Conservation (phyloP, 37 sponge, comb jelly and placozoan genomes). For the Tethya wilhelma region DNA sequence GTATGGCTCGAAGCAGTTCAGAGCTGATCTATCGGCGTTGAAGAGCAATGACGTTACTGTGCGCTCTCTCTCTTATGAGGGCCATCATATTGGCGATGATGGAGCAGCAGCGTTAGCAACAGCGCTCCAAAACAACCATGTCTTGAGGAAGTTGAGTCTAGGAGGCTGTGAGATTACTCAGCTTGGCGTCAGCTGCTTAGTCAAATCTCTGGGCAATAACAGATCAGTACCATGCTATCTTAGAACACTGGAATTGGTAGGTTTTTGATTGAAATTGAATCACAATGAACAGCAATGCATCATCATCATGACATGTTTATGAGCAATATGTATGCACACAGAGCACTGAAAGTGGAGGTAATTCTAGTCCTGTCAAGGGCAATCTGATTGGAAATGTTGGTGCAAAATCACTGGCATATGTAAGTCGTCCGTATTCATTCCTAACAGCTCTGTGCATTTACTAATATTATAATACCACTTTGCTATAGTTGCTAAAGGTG, state of each 20-base stretch:
- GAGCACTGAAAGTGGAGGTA: too few species aligned
- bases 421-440: slow-evolving; percentile 18
- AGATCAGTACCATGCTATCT: slow-evolving; percentile 16
- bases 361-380: slow-evolving; percentile 16
- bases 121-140: slow-evolving; percentile 35
- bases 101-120: slow-evolving; percentile 20
- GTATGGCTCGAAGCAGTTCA: slow-evolving; percentile 17
- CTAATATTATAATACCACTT: background rate
- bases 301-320: background rate
- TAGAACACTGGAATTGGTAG: slow-evolving; percentile 53
- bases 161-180: slow-evolving; percentile 48
- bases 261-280: background rate
- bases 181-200: slow-evolving; percentile 26
- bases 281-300: background rate
- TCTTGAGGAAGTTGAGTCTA: slow-evolving; percentile 39
- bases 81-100: slow-evolving; percentile 25
- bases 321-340: background rate
- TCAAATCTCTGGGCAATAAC: slow-evolving; percentile 27
- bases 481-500: background rate
- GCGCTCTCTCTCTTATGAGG: slow-evolving; percentile 21
- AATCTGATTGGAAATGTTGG: slow-evolving; percentile 73
- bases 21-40: slow-evolving; percentile 10
- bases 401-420: slow-evolving; percentile 54
- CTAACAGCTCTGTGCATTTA: background rate
- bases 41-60: slow-evolving; percentile 24